Evolutionary conservation across 1,140 invertebrate species (phyloP).

Genomic region (Cyclargus thomasi): DNA sequence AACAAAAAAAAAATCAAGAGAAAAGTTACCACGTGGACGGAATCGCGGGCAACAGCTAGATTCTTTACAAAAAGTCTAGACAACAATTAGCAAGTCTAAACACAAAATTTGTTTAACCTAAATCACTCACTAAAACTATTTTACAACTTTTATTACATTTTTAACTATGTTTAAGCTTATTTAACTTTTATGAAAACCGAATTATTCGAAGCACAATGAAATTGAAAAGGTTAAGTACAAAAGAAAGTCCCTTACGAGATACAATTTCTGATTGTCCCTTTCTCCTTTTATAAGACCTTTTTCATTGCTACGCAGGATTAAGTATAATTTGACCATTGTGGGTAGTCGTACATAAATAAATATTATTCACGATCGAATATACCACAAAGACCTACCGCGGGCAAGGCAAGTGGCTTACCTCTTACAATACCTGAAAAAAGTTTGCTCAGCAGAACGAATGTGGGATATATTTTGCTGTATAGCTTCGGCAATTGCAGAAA

Average conservation of each 20-base stretch:
- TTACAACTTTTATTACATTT: background rate
- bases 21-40: too few relatives aligned
- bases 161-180: background rate
- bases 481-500: too few relatives aligned
- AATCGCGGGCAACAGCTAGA: too few relatives aligned
- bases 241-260: background rate
- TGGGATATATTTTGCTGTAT: too few relatives aligned
- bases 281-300: background rate
- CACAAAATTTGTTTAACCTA: background rate
- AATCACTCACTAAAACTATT: background rate
- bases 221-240: background rate
- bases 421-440: background rate
- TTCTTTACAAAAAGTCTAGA: too few relatives aligned
- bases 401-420: background rate
- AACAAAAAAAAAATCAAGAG: too few relatives aligned
- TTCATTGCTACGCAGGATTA: background rate
- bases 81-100: too few relatives aligned
- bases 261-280: constrained; percentile 3
- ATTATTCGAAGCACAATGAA: background rate
- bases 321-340: constrained; percentile 8
- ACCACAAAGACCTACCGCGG: constrained; percentile 13
- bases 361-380: background rate
- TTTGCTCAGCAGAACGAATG: background rate
- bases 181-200: background rate
- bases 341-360: constrained; percentile 13